A percentile compares a stretch with the other conserved stretches of the same genome.
phyloP scores from a whole-genome alignment of 2,888 invertebrate genomes.

The Plagiodera versicolora region DNA sequence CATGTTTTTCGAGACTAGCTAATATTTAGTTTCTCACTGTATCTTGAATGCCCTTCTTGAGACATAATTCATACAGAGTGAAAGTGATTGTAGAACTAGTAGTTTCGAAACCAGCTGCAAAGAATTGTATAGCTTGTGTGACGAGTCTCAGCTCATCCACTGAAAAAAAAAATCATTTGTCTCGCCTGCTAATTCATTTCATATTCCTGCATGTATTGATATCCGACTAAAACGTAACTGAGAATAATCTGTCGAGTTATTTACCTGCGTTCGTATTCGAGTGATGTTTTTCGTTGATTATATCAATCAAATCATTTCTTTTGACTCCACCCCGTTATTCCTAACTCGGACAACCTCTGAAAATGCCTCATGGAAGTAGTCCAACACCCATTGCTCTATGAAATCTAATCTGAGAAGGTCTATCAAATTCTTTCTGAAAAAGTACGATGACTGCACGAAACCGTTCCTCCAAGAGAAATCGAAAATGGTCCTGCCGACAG shows the following conservation, averaged over 20 bases:
- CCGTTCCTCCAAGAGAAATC: conserved; percentile 41
- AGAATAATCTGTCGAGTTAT: background rate
- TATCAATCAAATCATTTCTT: conserved; percentile 62
- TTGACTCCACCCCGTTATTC: conserved; percentile 39
- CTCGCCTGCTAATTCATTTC: no score
- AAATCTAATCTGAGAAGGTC: conserved; percentile 40
- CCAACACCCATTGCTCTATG: conserved; percentile 34
- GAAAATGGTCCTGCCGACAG: conserved; percentile 45
- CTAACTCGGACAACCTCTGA: conserved; percentile 38
- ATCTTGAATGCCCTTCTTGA: conserved; percentile 58
- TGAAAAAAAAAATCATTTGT: conserved; percentile 2
- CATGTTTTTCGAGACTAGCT: conserved; percentile 50
- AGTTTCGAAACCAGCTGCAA: conserved; percentile 66
- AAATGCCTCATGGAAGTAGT: conserved; percentile 43
- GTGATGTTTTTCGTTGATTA: conserved; percentile 38
- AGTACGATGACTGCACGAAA: conserved; percentile 37
- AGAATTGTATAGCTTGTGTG: conserved; percentile 50
- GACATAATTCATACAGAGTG: conserved; percentile 60
- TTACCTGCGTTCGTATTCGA: background rate
- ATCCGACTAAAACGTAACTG: no score
- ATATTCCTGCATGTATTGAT: no score
- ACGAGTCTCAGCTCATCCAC: conserved; percentile 5
- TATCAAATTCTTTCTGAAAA: conserved; percentile 39
- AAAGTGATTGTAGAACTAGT: conserved; percentile 63
- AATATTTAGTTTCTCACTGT: conserved; percentile 58